A percentile compares a stretch with the other conserved stretches of the same genome.
Evolutionary conservation across 2,888 invertebrate genomes (phyloP).

Genomic region (Sminthurides aquaticus): DNA sequence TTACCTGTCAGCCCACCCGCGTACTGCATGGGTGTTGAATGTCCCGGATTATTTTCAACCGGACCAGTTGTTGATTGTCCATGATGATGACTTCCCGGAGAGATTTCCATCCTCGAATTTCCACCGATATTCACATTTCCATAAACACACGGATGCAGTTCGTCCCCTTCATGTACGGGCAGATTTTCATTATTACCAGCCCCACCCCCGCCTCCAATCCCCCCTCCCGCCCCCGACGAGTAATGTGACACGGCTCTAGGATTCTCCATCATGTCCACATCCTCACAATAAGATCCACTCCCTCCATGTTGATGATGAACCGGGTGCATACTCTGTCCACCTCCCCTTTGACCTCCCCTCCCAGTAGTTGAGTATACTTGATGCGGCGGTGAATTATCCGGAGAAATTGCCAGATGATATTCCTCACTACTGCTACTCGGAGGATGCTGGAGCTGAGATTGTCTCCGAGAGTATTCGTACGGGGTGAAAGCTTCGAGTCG

Average conservation of each 20-base stretch:
- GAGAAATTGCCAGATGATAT: neutral
- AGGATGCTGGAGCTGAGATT: neutral
- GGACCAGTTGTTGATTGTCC: neutral
- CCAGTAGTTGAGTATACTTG: neutral
- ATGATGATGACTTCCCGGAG: conserved; percentile 1
- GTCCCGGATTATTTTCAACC: conserved; percentile 1
- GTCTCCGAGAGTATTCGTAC: conserved; percentile 2
- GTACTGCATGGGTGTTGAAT: neutral
- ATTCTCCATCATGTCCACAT: conserved; percentile 11
- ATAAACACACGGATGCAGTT: conserved; percentile 38
- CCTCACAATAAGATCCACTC: neutral
- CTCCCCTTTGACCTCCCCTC: neutral
- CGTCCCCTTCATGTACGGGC: conserved; percentile 23
- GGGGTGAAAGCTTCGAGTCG: conserved; percentile 6
- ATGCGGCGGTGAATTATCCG: neutral
- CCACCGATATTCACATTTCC: conserved; percentile 19
- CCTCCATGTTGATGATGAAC: neutral
- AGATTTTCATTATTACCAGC: conserved; percentile 23
- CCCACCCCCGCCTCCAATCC: conserved; percentile 10
- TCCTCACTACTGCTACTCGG: too few species aligned
- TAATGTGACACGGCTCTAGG: conserved; percentile 6
- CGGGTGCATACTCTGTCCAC: neutral
- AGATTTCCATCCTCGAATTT: neutral
- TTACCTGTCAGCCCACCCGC: conserved; percentile 5
- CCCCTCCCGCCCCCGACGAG: neutral